Percentiles rank a stretch among this genome's conserved stretches.
These are phyloP conservation scores for Pollachius pollachius DNA, from an alignment of 2,113 vertebrate genomes.

Conservation along the genomic window DNA sequence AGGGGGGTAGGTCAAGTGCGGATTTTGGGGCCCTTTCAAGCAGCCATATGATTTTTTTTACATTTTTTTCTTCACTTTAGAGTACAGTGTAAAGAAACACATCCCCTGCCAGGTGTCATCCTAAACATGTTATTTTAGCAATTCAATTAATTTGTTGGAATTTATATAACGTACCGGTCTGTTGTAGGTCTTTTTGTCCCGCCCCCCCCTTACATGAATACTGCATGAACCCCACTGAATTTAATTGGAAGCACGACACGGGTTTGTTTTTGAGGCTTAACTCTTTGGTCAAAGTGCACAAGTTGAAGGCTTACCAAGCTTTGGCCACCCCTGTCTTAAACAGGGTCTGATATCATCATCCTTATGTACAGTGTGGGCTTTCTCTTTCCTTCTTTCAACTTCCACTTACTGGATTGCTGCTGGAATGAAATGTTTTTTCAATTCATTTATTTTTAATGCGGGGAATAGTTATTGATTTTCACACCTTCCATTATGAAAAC, in stretches of 20 bases:
- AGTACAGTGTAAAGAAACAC: constrained; percentile 65
- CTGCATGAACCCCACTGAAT: constrained; percentile 73
- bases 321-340: constrained; percentile 66
- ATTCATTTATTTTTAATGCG: neutral
- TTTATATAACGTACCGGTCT: constrained; percentile 47
- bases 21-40: constrained; percentile 50
- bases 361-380: constrained; percentile 49
- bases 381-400: constrained; percentile 10
- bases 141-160: constrained; percentile 55
- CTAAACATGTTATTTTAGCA: constrained; percentile 53
- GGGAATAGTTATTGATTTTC: neutral
- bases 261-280: constrained; percentile 55
- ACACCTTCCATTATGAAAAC: constrained; percentile 47
- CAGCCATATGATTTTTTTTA: constrained; percentile 61
- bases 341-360: constrained; percentile 62
- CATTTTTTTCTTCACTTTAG: constrained; percentile 23
- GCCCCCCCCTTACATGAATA: constrained; percentile 56
- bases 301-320: constrained; percentile 42
- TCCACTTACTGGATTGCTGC: constrained; percentile 10
- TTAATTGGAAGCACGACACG: constrained; percentile 63
- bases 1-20: constrained; percentile 27
- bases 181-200: constrained; percentile 44
- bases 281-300: constrained; percentile 43
- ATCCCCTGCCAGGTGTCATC: constrained; percentile 59
- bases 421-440: constrained; percentile 41